These are phyloP conservation scores for Epiblema foenella DNA, from an alignment of 2,888 invertebrate species.

Conservation along the genomic window DNA sequence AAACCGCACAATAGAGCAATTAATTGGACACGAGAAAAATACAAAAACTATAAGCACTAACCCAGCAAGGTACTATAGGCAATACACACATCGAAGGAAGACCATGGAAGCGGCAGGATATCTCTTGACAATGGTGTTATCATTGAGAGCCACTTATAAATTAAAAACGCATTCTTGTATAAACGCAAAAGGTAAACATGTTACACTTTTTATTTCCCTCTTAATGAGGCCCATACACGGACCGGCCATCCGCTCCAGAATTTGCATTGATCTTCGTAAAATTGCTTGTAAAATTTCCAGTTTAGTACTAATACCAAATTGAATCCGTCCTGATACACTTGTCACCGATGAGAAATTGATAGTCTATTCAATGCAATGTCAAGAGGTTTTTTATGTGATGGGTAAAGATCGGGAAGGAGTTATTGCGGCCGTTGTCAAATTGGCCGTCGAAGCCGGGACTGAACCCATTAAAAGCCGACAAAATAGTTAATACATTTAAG, in stretches of 20 bases:
- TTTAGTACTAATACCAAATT: conserved; percentile 51
- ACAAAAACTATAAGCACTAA: too few relatives aligned
- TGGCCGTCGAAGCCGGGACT: neutral
- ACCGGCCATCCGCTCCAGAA: conserved; percentile 67
- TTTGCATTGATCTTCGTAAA: conserved; percentile 71
- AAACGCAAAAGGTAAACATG: conserved; percentile 63
- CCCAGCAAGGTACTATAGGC: neutral
- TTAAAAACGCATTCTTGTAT: conserved; percentile 71
- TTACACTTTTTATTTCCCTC: conserved; percentile 66
- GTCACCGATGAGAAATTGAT: conserved; percentile 63
- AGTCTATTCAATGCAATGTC: conserved; percentile 59
- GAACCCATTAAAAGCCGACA: neutral
- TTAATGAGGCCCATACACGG: conserved; percentile 80
- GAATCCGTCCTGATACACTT: conserved; percentile 46
- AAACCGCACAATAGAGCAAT: too few relatives aligned
- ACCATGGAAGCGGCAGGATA: conserved; percentile 29
- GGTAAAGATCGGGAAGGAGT: conserved; percentile 23
- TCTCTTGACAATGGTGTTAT: conserved; percentile 46
- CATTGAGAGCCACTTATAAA: conserved; percentile 62
- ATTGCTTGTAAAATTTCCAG: conserved; percentile 60
- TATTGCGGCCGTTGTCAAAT: conserved; percentile 30
- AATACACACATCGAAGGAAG: conserved; percentile 6
- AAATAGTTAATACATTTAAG: neutral
- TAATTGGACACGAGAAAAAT: too few relatives aligned
- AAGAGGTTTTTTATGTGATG: conserved; percentile 40